A percentile compares a stretch with the other conserved stretches of the same genome.
Evolutionary conservation across 1,140 invertebrate species (phyloP).

Genomic region (Papilio aristodemus): DNA sequence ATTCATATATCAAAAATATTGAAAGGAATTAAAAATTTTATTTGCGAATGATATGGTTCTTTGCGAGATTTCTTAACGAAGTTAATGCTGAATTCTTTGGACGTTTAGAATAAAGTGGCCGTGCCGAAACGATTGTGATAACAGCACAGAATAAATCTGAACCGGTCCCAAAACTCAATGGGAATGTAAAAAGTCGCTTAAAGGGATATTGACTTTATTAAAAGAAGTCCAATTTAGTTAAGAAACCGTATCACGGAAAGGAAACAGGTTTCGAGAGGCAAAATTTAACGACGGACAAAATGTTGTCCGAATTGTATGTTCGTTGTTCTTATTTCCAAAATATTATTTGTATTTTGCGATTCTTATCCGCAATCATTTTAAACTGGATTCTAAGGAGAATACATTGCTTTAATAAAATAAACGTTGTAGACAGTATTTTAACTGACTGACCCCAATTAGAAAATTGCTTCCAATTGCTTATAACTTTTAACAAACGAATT

Average conservation of each 20-base stretch:
- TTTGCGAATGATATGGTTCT: neutral
- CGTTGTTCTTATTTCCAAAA: neutral
- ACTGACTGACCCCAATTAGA: neutral
- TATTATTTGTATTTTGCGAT: neutral
- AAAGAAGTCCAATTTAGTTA: constrained; percentile 26
- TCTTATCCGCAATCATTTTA: too few species aligned
- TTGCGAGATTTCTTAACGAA: neutral
- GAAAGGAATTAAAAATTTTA: neutral
- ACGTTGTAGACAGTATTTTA: neutral
- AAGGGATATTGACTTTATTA: constrained; percentile 32
- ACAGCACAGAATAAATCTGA: constrained; percentile 19
- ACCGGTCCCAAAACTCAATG: constrained; percentile 29
- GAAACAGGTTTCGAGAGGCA: constrained; percentile 27
- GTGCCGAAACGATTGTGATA: constrained; percentile 17
- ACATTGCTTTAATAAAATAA: neutral
- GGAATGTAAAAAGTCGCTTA: constrained; percentile 32
- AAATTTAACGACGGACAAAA: constrained; percentile 23
- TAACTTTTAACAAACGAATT: neutral
- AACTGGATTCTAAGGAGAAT: neutral
- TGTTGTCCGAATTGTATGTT: neutral
- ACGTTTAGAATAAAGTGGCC: constrained; percentile 6
- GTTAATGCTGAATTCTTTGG: constrained; percentile 7
- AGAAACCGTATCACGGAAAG: constrained; percentile 32
- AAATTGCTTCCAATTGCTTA: neutral
- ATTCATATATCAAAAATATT: constrained; percentile 6